Percentiles rank a stretch among this genome's conserved stretches.
These are phyloP conservation scores for Setipinna tenuifilis DNA, from an alignment of 2,797 vertebrate species.

Conservation along the genomic window DNA sequence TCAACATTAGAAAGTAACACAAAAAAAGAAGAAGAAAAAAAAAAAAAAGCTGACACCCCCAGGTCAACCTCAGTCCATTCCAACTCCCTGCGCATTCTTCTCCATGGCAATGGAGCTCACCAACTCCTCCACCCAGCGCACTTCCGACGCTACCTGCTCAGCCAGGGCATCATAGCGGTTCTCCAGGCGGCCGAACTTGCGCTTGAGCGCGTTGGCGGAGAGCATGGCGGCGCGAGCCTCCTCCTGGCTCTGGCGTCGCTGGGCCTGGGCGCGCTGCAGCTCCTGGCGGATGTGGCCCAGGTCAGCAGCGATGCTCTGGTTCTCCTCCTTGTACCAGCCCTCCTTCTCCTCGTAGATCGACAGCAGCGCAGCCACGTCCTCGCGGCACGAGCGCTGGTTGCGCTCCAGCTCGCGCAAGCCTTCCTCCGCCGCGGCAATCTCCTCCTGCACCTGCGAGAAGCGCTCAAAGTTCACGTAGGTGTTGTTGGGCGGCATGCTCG, in stretches of 20 bases:
- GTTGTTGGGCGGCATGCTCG: slow-evolving; percentile 99
- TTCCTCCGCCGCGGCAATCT: slow-evolving; percentile 88
- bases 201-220: slow-evolving; percentile 84
- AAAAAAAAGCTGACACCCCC: not conserved
- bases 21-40: not conserved
- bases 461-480: slow-evolving; percentile 98
- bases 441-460: slow-evolving; percentile 95
- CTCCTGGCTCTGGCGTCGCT: slow-evolving; percentile 90
- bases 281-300: slow-evolving; percentile 88
- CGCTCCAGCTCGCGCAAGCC: slow-evolving; percentile 86
- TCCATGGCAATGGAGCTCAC: slow-evolving; percentile 84
- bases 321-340: slow-evolving; percentile 94
- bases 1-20: not conserved
- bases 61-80: slow-evolving; percentile 74
- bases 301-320: slow-evolving; percentile 87
- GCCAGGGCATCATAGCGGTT: slow-evolving; percentile 90
- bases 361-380: slow-evolving; percentile 88
- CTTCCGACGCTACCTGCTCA: slow-evolving; percentile 89
- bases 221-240: slow-evolving; percentile 81
- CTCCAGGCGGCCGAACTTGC: slow-evolving; percentile 89
- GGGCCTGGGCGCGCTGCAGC: slow-evolving; percentile 84
- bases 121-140: slow-evolving; percentile 94
- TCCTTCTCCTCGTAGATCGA: slow-evolving; percentile 97
- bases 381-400: slow-evolving; percentile 87
- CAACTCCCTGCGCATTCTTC: slow-evolving; percentile 70